Base-by-base conservation (phyloP, 1,140 invertebrate species). In the Proales similis region DNA sequence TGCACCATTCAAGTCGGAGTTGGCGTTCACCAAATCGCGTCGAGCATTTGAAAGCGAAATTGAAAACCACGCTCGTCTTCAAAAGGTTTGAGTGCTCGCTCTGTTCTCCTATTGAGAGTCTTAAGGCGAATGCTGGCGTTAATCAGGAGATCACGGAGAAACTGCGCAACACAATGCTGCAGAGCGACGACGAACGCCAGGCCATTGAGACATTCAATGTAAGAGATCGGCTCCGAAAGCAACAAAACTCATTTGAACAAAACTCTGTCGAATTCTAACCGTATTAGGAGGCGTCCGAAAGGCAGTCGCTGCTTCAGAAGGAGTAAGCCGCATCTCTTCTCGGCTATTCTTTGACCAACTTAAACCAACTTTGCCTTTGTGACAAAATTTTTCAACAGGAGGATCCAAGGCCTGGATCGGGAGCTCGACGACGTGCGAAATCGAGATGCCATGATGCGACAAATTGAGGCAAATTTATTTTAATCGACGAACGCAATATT, bases 21-120 rank as follows among this genome's bases (percentile, higher is more conserved):
- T 57, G 19, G 33, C 51, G 27, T 39, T 57, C 3, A 57, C 51
- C 7, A 57, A 57, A 42, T 57, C 51, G 5, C 39, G 45, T 42
- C 14, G 51, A 57, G 38, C 24, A 42, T 57, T 57, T 36, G 51
- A 57, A 22, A 24, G 26, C 32, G 51, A 57, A 20, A 19, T 57
- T 6, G 38, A 57, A 11, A 29, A 3, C 30, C 45, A 57, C 24
- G 45, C 36, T 36, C 36, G 22, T 38, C 51, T 42, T 2, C 51
- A 57, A 27, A 42, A 57, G 20, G 51, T 57, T 39, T 6, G 38
- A 42, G 17, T 42, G 5, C 39, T 20, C 14, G 33, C 14, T 20
- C 33, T 42, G 45, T 12, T 42, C 1, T 2, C 11, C 20, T 24
- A 57, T 24, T n/a, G 4, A 7, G 22, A 43, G 14, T n/a, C n/a